Conservation (phyloP, 2,888 invertebrate genomes). For the Parnassius apollo region DNA sequence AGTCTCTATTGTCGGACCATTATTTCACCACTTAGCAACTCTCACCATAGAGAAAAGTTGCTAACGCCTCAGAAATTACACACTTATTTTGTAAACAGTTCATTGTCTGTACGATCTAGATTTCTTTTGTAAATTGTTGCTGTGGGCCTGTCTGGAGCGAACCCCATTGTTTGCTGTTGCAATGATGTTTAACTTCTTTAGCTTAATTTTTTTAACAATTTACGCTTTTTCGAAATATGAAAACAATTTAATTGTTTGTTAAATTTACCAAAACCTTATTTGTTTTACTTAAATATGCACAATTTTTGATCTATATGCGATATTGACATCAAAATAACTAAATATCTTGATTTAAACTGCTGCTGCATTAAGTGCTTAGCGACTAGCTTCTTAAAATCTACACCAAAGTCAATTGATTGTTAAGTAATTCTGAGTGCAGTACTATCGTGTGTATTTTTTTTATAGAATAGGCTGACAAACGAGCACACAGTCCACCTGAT, state of each 20-base stretch:
- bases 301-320: too few relatives aligned
- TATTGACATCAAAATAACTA: too few relatives aligned
- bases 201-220: slow-evolving; percentile 28
- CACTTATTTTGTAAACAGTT: slow-evolving; percentile 68
- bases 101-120: slow-evolving; percentile 76
- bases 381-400: too few relatives aligned
- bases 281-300: too few relatives aligned
- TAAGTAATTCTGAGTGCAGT: too few relatives aligned
- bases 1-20: slow-evolving; percentile 54
- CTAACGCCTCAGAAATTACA: slow-evolving; percentile 65
- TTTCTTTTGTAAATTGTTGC: slow-evolving; percentile 55
- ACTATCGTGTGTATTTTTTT: too few relatives aligned
- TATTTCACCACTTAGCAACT: slow-evolving; percentile 75
- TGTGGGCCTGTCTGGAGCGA: slow-evolving; percentile 47
- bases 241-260: neutral
- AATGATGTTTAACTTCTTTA: slow-evolving; percentile 28
- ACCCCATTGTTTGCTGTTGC: slow-evolving; percentile 43
- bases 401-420: too few relatives aligned
- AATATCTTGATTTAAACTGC: too few relatives aligned
- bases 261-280: neutral
- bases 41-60: slow-evolving; percentile 67
- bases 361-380: too few relatives aligned
- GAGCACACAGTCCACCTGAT: too few relatives aligned
- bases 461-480: too few relatives aligned
- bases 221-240: slow-evolving; percentile 7